Evolutionary conservation across 1,140 invertebrate species (phyloP), one percentile per base, ranked within the genome.

Genomic region (Dysdera silvatica): DNA sequence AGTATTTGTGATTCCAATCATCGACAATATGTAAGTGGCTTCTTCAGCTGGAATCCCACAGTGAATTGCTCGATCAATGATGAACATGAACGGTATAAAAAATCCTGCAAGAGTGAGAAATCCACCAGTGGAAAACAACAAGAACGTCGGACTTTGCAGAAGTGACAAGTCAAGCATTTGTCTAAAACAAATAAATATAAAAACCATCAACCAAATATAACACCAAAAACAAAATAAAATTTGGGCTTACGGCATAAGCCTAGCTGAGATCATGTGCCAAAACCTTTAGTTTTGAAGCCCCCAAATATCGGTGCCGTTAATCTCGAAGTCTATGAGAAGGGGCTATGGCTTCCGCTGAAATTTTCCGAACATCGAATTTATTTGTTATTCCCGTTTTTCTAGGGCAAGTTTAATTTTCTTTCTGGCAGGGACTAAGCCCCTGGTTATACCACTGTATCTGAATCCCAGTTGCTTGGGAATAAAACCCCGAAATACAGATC

Each of bases 51-150:
- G 24, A 10, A 63, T 35, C 5, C 69, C 70, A 12, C 45, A 14
- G 3, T 58, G 48, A 1, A 61, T 48, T 3, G 70, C 67, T 24
- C 62, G 26, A 33, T 71, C 82, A 69, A 79, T 80, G 3, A 95
- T 76, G 69, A 89, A 98, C 75, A 89, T 83, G 72, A 95, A 97
- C 0, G 95, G 95, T 8, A 95, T 88, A 74, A 95, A 98, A 78
- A 98, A 95, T 58, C 95, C 95, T 79, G 93, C 84, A 84, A 98
- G 88, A 0, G 91, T 95, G 26, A 98, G 82, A 66, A 91, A 89
- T n/a, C 93, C 92, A 61, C 89, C 88, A 24, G 91, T 69, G 6
- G 88, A 85, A 12, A 98, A 78, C 24, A 96, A 79, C 26, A 93
- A 74, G 74, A 98, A 98, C 0, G 91, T 87, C 0, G 88, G 88